Conservation (phyloP, 2,888 invertebrate genomes). For the Lamellibrachia columna region DNA sequence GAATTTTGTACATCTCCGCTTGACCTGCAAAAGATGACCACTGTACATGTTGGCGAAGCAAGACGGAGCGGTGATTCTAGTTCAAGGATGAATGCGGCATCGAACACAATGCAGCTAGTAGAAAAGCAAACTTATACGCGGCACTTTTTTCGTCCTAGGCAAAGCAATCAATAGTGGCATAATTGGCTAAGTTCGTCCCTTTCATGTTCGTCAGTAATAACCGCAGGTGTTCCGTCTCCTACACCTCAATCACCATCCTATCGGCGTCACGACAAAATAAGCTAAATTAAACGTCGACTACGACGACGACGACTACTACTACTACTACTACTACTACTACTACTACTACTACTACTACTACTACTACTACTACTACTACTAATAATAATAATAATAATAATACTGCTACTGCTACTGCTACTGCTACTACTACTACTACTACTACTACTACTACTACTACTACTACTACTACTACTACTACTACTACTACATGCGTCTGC, state of each 20-base stretch:
- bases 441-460: neutral
- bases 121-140: neutral
- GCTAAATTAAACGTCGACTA: neutral
- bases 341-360: neutral
- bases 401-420: neutral
- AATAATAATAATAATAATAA: neutral
- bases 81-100: neutral
- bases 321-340: neutral
- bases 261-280: too few species aligned
- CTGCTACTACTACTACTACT: neutral
- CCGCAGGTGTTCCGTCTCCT: neutral
- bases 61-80: neutral
- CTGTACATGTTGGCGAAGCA: neutral
- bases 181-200: neutral
- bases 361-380: neutral
- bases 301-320: neutral
- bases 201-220: neutral
- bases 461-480: too few species aligned
- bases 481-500: too few species aligned
- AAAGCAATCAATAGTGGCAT: slow-evolving; percentile 16
- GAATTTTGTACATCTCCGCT: slow-evolving; percentile 44
- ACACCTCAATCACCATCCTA: neutral
- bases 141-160: neutral
- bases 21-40: slow-evolving; percentile 39
- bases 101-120: neutral